phyloP scores from a whole-genome alignment of 2,888 invertebrate genomes.

The Tetranychus piercei region DNA sequence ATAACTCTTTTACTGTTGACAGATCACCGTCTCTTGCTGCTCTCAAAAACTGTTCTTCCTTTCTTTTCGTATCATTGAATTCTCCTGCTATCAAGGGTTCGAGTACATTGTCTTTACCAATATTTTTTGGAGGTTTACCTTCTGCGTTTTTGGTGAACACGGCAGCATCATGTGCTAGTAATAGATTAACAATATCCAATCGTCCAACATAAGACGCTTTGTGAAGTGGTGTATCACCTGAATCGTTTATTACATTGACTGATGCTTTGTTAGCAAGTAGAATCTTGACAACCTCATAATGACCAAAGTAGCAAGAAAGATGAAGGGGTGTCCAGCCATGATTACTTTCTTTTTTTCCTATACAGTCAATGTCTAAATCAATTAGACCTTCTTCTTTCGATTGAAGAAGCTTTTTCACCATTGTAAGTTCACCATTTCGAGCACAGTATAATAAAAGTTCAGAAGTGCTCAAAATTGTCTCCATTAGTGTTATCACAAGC shows the following conservation, averaged over 20 bases:
- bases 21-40: constrained; percentile 45
- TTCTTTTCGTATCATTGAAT: constrained; percentile 40
- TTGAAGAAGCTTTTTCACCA: constrained; percentile 41
- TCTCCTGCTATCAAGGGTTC: constrained; percentile 41
- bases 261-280: constrained; percentile 42
- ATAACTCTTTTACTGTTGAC: constrained; percentile 37
- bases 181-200: constrained; percentile 45
- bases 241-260: constrained; percentile 45
- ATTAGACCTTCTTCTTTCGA: constrained; percentile 39
- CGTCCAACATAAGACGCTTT: constrained; percentile 50
- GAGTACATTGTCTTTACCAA: constrained; percentile 41
- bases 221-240: constrained; percentile 47
- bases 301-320: constrained; percentile 49
- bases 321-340: constrained; percentile 50
- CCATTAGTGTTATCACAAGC: too few relatives aligned
- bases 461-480: not conserved
- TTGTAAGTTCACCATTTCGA: constrained; percentile 43
- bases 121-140: constrained; percentile 42
- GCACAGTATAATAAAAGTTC: constrained; percentile 44
- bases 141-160: constrained; percentile 47
- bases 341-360: constrained; percentile 47
- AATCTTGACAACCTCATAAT: constrained; percentile 41
- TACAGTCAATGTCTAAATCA: constrained; percentile 44
- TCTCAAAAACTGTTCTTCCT: constrained; percentile 41
- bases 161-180: constrained; percentile 45